phyloP scores from a whole-genome alignment of 2,797 vertebrate species.

The Acanthopagrus latus region DNA sequence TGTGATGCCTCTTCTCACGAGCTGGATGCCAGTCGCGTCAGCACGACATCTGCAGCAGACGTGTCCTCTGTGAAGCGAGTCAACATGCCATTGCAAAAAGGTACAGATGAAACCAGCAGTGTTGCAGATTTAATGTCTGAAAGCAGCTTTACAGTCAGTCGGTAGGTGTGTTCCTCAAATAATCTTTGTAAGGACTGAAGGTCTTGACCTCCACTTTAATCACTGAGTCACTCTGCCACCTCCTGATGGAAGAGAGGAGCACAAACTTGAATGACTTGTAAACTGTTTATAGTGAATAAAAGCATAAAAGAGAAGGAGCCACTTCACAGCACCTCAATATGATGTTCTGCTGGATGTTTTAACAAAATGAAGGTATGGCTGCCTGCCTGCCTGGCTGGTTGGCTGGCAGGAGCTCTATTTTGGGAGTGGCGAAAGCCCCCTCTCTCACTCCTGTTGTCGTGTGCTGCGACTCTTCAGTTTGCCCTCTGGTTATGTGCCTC shows the following conservation, averaged over 20 bases:
- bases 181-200: background rate
- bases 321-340: background rate
- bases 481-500: conserved; percentile 59
- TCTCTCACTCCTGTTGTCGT: conserved; percentile 50
- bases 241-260: conserved; percentile 12
- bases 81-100: background rate
- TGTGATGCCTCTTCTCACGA: background rate
- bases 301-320: background rate
- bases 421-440: conserved; percentile 58
- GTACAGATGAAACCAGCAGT: background rate
- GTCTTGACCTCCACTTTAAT: background rate
- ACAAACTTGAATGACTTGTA: background rate
- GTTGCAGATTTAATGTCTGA: conserved; percentile 5
- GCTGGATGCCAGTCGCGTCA: background rate
- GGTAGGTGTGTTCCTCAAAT: background rate
- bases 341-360: conserved; percentile 17
- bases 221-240: conserved; percentile 10
- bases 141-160: background rate
- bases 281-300: conserved; percentile 1
- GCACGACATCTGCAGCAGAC: background rate
- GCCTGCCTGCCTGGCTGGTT: conserved; percentile 4
- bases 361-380: conserved; percentile 32
- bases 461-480: conserved; percentile 52
- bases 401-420: conserved; percentile 58
- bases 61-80: background rate